These are phyloP conservation scores for Poliocrania exsul DNA, from an alignment of 2,797 vertebrate genomes.

Conservation along the genomic window DNA sequence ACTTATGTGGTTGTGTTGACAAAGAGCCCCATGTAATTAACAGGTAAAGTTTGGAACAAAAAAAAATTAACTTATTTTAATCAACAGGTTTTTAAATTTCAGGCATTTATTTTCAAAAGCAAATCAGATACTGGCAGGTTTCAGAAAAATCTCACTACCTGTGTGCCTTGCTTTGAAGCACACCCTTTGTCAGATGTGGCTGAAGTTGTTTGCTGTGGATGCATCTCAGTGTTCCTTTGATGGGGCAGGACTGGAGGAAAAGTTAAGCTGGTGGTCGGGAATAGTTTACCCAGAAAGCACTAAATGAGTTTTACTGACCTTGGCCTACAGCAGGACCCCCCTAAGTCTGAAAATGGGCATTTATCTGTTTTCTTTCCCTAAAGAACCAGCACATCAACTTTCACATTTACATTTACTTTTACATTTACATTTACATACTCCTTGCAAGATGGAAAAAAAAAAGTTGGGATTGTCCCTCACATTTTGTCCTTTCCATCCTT, in stretches of 20 bases:
- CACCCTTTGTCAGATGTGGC: not conserved
- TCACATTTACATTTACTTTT: too few relatives aligned
- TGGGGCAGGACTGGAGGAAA: not conserved
- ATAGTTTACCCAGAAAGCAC: not conserved
- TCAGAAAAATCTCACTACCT: not conserved
- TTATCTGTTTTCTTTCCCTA: rapidly evolving
- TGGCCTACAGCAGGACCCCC: too few relatives aligned
- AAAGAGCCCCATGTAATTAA: not conserved
- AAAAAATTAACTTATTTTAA: not conserved
- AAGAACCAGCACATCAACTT: too few relatives aligned
- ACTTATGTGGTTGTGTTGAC: rapidly evolving
- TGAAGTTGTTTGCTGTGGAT: rapidly evolving
- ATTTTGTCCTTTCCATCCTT: not conserved
- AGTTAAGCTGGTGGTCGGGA: rapidly evolving
- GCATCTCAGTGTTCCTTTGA: rapidly evolving
- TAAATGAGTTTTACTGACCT: not conserved
- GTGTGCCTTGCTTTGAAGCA: not conserved
- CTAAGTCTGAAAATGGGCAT: not conserved
- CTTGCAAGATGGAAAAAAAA: not conserved
- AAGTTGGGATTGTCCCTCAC: not conserved
- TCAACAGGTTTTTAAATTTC: not conserved
- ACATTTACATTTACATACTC: not conserved
- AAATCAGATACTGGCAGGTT: rapidly evolving
- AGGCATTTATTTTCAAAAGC: not conserved
- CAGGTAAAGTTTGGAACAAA: not conserved